Base-by-base conservation (phyloP, 2,888 invertebrate genomes). In the Nasonia oneida region DNA sequence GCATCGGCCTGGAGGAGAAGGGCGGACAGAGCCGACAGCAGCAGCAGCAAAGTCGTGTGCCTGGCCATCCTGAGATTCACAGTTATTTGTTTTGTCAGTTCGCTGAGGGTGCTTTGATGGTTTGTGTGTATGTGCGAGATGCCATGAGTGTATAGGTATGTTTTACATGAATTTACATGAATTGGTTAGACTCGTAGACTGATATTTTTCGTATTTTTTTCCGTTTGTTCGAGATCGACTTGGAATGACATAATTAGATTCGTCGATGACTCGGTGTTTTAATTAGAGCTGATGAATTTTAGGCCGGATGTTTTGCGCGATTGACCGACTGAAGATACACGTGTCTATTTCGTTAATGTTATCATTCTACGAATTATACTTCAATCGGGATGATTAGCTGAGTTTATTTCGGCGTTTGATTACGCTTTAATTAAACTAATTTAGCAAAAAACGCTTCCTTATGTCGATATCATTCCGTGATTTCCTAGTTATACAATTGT, bases 1-100 rank as follows among this genome's bases (percentile, higher is more conserved):
- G 82, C 85, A 14, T 81, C 76, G 15, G 23, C 23, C 8, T 14
- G 47, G n/a, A 80, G 47, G 8, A 70, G 33, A 29, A n/a, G 39
- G 74, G 1, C 47, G 15, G 10, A 71, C 23, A 84, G 57, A 3
- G n/a, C 53, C 14, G 61, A 15, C 42, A 84, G 42, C 6, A 86
- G 81, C 33, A 83, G 39, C n/a, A 18, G 14, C 1, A 15, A 14
- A 10, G 4, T 15, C 29, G 78, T 64, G 18, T 39, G 6, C 15
- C 14, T 37, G 10, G 23, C 29, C 50, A 76, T 73, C 61, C 77
- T 78, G 61, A n/a, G 53, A 42, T 42, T 78, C 3, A 42, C 1
- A 23, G 4, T 70, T 53, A 70, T 50, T 70, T 5, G 39, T 78
- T 23, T 78, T 64, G 29, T 64, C 3, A 39, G 33, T 64, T 29